Evolutionary conservation across 2,797 vertebrate genomes (phyloP).

Genomic region (Neomorphus geoffroyi): DNA sequence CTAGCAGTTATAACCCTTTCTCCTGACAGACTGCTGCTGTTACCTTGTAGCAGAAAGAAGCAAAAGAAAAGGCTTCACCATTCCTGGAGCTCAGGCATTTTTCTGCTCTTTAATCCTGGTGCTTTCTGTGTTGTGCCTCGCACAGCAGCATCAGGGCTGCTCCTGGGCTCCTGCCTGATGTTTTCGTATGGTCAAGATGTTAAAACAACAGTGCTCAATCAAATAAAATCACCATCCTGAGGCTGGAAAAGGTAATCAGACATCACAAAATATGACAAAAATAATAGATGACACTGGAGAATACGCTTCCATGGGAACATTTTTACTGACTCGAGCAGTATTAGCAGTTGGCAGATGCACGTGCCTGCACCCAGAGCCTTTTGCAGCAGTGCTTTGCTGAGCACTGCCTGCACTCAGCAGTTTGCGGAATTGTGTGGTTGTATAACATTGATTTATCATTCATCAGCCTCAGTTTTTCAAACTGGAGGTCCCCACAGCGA

Average conservation of each 20-base stretch:
- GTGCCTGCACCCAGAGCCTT: not conserved
- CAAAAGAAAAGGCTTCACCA: not conserved
- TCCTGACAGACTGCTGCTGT: not conserved
- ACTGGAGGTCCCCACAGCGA: not conserved
- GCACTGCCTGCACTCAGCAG: not conserved
- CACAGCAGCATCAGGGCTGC: not conserved
- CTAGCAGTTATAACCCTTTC: not conserved
- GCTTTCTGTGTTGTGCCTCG: not conserved
- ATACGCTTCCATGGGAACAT: not conserved
- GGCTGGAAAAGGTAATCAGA: not conserved
- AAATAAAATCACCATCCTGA: not conserved
- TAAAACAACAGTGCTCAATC: not conserved
- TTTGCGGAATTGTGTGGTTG: accelerated
- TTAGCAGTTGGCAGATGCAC: not conserved
- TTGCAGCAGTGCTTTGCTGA: not conserved
- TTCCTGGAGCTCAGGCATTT: not conserved
- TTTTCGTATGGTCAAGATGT: not conserved
- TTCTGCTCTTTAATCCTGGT: not conserved
- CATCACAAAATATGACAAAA: not conserved
- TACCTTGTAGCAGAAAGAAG: not conserved
- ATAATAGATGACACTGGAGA: not conserved
- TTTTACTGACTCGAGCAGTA: not conserved
- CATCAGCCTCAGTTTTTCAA: not conserved
- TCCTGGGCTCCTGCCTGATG: not conserved
- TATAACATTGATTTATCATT: accelerated